These are phyloP conservation scores for Isoperla grammatica DNA, from an alignment of 2,888 invertebrate species.

Conservation along the genomic window DNA sequence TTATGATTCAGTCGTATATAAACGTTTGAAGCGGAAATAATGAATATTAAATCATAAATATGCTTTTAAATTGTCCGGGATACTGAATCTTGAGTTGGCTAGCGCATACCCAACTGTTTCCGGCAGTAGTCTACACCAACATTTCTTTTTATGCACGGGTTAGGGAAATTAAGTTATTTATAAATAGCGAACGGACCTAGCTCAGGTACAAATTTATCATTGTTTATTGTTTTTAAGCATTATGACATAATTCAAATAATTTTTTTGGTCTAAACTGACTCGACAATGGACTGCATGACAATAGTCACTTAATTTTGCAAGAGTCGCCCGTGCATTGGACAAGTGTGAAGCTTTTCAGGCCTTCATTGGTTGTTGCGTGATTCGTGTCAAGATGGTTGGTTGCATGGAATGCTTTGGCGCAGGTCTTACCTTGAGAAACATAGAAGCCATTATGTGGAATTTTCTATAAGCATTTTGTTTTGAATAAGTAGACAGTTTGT, in stretches of 20 bases:
- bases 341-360: constrained; percentile 27
- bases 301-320: constrained; percentile 14
- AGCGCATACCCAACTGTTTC: constrained; percentile 36
- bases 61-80: too few species aligned
- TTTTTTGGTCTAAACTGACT: neutral
- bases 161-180: constrained; percentile 39
- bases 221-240: constrained; percentile 4
- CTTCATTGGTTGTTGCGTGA: constrained; percentile 37
- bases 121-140: constrained; percentile 38
- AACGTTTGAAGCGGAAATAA: too few species aligned
- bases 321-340: constrained; percentile 28
- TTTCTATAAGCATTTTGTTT: constrained; percentile 1
- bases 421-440: constrained; percentile 35
- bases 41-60: too few species aligned
- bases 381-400: constrained; percentile 41
- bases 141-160: constrained; percentile 40
- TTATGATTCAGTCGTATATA: too few species aligned
- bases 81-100: constrained; percentile 11
- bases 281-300: neutral
- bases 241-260: too few species aligned
- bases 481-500: neutral
- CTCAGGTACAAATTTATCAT: constrained; percentile 33
- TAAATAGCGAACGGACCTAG: constrained; percentile 37
- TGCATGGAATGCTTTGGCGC: constrained; percentile 38
- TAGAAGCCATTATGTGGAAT: constrained; percentile 14